phyloP scores from a whole-genome alignment of 2,888 invertebrate species.

The Brachynemurus nebulosus region DNA sequence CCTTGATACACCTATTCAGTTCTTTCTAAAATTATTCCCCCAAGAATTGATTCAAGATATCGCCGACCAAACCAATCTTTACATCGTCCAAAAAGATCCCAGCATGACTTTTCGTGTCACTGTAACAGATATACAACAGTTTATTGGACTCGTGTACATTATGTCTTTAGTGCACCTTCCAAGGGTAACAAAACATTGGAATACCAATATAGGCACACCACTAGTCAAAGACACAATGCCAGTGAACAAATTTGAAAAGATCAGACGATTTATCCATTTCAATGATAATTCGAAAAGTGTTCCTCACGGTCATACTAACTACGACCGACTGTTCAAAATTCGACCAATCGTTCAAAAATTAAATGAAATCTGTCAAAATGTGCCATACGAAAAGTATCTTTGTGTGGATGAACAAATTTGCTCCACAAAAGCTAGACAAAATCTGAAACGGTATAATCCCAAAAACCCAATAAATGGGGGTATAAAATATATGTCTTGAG shows the following conservation, averaged over 20 bases:
- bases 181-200: too few relatives aligned
- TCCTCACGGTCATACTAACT: not conserved
- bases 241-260: conserved; percentile 15
- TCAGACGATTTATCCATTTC: too few relatives aligned
- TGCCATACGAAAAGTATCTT: not conserved
- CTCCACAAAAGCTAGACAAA: conserved; percentile 10
- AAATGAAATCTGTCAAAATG: not conserved
- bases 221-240: conserved; percentile 13
- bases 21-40: not conserved
- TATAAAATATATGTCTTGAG: conserved; percentile 15
- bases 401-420: not conserved
- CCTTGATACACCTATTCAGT: conserved; percentile 3
- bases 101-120: not conserved
- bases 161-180: conserved; percentile 13
- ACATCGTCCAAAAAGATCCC: too few relatives aligned
- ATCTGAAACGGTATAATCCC: conserved; percentile 15
- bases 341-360: conserved; percentile 13
- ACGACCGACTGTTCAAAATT: conserved; percentile 14
- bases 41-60: not conserved
- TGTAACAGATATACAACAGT: conserved; percentile 9
- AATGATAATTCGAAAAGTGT: conserved; percentile 12
- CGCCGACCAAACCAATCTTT: not conserved
- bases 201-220: conserved; percentile 8
- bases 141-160: conserved; percentile 12
- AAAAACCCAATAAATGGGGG: conserved; percentile 18